phyloP scores from a whole-genome alignment of 2,113 vertebrate species.

The Puntigrus tetrazona region DNA sequence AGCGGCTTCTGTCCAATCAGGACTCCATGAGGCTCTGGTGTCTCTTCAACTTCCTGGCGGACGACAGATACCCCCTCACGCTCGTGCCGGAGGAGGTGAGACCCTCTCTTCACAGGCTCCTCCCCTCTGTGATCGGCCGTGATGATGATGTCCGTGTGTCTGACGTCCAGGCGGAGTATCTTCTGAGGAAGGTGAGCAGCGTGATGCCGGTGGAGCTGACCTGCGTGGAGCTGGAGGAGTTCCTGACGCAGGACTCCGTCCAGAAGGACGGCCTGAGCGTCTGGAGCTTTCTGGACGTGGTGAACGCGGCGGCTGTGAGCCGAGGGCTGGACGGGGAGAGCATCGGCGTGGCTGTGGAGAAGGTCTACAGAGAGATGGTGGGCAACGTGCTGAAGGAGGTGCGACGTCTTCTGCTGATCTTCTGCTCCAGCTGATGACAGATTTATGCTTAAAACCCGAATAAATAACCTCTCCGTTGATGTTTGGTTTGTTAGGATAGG shows the following conservation, averaged over 20 bases:
- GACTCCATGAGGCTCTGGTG: conserved; percentile 95
- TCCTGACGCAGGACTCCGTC: conserved; percentile 82
- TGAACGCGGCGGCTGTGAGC: conserved; percentile 85
- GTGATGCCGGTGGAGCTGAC: conserved; percentile 87
- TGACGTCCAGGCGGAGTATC: conserved; percentile 91
- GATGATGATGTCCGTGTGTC: too few species aligned
- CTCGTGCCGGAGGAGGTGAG: conserved; percentile 97
- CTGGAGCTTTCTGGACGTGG: conserved; percentile 91
- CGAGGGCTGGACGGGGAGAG: conserved; percentile 81
- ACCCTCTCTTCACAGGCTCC: too few species aligned
- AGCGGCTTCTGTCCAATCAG: conserved; percentile 77
- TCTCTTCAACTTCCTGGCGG: conserved; percentile 97
- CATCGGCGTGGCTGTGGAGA: conserved; percentile 88
- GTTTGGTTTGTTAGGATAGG: too few species aligned
- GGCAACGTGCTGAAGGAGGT: conserved; percentile 95
- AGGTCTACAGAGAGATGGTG: conserved; percentile 93
- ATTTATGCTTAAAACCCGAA: too few species aligned
- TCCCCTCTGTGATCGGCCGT: too few species aligned
- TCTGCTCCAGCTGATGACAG: background rate
- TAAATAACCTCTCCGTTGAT: too few species aligned
- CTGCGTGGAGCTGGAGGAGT: conserved; percentile 86
- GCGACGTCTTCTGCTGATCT: conserved; percentile 32
- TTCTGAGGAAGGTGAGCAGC: conserved; percentile 89
- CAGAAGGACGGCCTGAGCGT: conserved; percentile 82
- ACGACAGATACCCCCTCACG: conserved; percentile 93